Percentiles rank a stretch among this genome's conserved stretches.
Conservation (phyloP, 2,888 invertebrate genomes). For the Epinotia nisella region DNA sequence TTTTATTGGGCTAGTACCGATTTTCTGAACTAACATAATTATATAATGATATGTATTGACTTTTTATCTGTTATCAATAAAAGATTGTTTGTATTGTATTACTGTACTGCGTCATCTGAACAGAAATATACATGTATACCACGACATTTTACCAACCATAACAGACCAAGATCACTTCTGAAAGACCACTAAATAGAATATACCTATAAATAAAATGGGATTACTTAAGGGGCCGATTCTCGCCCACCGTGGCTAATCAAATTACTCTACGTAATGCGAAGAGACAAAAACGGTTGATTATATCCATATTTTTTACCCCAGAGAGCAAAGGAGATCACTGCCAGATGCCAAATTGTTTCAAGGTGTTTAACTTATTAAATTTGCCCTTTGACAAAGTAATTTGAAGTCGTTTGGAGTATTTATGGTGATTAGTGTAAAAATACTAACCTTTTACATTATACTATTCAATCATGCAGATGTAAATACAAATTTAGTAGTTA, state of each 20-base stretch:
- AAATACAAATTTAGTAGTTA: no score
- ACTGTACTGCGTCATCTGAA: neutral
- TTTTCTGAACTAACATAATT: no score
- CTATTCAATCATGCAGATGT: no score
- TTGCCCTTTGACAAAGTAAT: conserved; percentile 28
- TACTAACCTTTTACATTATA: neutral
- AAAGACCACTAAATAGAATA: conserved; percentile 66
- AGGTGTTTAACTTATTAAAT: conserved; percentile 42
- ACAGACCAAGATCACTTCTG: conserved; percentile 38
- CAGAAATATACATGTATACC: neutral
- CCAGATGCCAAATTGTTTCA: conserved; percentile 60
- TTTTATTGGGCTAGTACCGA: neutral
- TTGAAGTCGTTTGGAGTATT: conserved; percentile 15
- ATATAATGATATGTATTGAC: no score
- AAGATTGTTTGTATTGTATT: no score
- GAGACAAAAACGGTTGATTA: conserved; percentile 80
- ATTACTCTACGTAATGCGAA: conserved; percentile 76
- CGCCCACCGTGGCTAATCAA: conserved; percentile 79
- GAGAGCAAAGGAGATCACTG: conserved; percentile 68
- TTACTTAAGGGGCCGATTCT: conserved; percentile 73
- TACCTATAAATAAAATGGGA: conserved; percentile 70
- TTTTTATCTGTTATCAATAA: no score
- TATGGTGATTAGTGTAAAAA: conserved; percentile 21
- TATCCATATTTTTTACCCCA: conserved; percentile 67
- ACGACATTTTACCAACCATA: neutral